A percentile compares a stretch with the other conserved stretches of the same genome.
Conservation (phyloP, 2,888 invertebrate genomes). For the Drosophila pegasa region DNA sequence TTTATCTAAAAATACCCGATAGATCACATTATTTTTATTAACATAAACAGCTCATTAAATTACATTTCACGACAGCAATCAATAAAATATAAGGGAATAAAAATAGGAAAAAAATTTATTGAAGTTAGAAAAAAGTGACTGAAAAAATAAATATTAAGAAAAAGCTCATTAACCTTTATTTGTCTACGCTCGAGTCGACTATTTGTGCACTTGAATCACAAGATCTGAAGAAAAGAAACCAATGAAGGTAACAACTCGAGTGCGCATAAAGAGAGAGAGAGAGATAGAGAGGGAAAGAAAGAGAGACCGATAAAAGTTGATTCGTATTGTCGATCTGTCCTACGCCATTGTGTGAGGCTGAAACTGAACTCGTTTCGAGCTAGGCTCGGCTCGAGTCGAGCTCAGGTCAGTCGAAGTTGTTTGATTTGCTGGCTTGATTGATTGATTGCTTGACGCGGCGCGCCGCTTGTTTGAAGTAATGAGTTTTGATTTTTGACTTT, state of each 20-base stretch:
- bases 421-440: constrained; percentile 76
- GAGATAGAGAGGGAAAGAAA: background rate
- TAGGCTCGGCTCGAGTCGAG: background rate
- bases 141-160: constrained; percentile 34
- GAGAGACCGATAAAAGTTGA: constrained; percentile 1
- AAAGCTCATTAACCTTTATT: constrained; percentile 78
- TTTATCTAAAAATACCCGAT: background rate
- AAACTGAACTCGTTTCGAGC: constrained; percentile 58
- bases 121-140: constrained; percentile 13
- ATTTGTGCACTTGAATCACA: constrained; percentile 58
- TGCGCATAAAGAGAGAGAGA: background rate
- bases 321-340: constrained; percentile 63
- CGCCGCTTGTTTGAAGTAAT: constrained; percentile 65
- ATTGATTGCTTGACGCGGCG: constrained; percentile 72
- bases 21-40: constrained; percentile 8
- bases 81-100: background rate
- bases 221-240: constrained; percentile 43
- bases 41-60: constrained; percentile 36
- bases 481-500: constrained; percentile 64
- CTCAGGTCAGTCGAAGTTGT: constrained; percentile 44
- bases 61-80: constrained; percentile 19
- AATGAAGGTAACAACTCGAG: constrained; percentile 42
- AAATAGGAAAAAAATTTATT: background rate
- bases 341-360: constrained; percentile 52
- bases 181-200: constrained; percentile 44